Percentiles rank a stretch among this genome's conserved stretches.
Conservation (phyloP, 2,797 vertebrate genomes). For the Aotus griseimembra region DNA sequence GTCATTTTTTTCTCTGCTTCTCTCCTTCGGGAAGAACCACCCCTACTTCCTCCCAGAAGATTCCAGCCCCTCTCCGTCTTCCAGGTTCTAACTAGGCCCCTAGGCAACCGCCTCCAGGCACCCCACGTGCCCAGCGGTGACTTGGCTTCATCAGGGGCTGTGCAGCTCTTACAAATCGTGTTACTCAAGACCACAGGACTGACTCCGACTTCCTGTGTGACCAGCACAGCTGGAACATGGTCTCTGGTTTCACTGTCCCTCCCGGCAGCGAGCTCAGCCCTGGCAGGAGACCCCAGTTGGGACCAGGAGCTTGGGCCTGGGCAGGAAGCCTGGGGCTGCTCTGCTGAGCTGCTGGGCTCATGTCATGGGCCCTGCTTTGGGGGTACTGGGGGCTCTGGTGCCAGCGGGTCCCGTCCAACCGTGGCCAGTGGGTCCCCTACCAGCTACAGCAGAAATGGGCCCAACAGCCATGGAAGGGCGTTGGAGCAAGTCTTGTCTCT, state of each 20-base stretch:
- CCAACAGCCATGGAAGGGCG: background rate
- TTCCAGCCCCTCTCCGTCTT: background rate
- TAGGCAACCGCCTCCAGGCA: fast-evolving
- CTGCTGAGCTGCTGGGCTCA: background rate
- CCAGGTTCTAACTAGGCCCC: constrained; percentile 70
- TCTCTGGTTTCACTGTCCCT: background rate
- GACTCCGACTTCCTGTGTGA: background rate
- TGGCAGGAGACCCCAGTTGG: background rate
- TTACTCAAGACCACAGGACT: constrained; percentile 18
- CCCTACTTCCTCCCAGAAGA: background rate
- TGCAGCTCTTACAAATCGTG: fast-evolving
- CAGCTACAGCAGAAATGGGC: background rate
- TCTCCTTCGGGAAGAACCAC: background rate
- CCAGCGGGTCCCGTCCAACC: background rate
- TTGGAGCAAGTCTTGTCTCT: too few species aligned
- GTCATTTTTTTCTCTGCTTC: background rate
- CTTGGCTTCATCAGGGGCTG: fast-evolving
- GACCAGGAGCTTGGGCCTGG: background rate
- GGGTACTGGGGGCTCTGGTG: background rate
- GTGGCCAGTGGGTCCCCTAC: background rate
- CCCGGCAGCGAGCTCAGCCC: background rate
- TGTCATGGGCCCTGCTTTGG: background rate
- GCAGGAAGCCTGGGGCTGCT: background rate
- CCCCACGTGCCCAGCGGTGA: background rate
- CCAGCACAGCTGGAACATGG: background rate